Conservation (phyloP, 2,113 vertebrate genomes). For the Galemys pyrenaicus region DNA sequence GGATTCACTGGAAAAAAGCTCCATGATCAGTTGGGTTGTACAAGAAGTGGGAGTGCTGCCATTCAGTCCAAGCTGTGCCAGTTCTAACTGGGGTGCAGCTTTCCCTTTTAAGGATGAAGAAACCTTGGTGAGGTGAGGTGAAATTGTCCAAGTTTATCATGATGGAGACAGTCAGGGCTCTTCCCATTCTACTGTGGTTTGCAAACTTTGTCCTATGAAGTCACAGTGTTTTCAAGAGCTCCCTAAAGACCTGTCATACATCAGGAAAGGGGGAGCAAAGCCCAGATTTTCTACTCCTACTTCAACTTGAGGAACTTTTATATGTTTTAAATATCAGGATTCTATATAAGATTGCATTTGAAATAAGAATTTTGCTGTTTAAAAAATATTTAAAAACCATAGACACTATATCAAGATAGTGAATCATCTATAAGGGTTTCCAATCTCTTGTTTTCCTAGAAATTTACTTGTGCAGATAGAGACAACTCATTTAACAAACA, state of each 20-base stretch:
- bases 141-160: background rate
- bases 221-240: background rate
- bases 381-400: background rate
- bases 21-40: background rate
- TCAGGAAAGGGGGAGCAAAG: background rate
- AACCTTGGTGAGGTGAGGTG: background rate
- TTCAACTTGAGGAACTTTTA: background rate
- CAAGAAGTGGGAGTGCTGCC: background rate
- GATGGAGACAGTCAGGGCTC: background rate
- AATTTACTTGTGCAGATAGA: background rate
- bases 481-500: background rate
- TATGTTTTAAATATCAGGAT: background rate
- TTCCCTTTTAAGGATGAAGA: background rate
- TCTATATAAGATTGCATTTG: background rate
- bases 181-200: background rate
- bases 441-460: background rate
- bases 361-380: background rate
- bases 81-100: background rate
- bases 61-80: background rate
- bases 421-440: background rate
- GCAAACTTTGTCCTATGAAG: background rate
- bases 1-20: background rate
- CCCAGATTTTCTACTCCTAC: background rate
- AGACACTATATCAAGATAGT: background rate
- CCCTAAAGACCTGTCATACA: background rate